A percentile compares a stretch with the other conserved stretches of the same genome.
Evolutionary conservation across 2,888 invertebrate genomes (phyloP).

Genomic region (Cheiracanthium punctorium): DNA sequence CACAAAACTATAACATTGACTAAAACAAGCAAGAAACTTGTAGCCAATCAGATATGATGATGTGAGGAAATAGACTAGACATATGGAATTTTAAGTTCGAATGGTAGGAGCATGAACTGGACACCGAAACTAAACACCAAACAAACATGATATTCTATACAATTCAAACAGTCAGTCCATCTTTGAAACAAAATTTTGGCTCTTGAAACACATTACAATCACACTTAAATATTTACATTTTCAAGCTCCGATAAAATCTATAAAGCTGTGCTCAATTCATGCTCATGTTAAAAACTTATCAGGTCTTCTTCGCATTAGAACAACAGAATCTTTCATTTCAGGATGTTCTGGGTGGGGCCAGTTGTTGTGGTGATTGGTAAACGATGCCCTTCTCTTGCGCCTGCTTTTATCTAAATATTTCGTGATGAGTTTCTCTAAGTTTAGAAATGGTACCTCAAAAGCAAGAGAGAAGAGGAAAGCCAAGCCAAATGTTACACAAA

Average conservation of each 20-base stretch:
- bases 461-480: constrained; percentile 64
- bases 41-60: no score
- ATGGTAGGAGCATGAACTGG: no score
- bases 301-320: constrained; percentile 54
- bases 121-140: no score
- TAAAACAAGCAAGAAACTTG: no score
- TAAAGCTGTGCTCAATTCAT: neutral
- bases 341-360: constrained; percentile 64
- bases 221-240: neutral
- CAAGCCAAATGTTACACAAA: constrained; percentile 66
- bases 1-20: no score
- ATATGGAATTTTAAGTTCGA: no score
- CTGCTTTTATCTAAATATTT: constrained; percentile 42
- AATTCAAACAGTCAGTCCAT: no score
- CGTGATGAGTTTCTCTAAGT: constrained; percentile 64
- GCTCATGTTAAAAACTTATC: constrained; percentile 30
- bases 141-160: no score
- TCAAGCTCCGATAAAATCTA: neutral
- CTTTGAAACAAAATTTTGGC: no score
- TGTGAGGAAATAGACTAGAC: no score
- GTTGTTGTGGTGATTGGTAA: constrained; percentile 30
- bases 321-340: constrained; percentile 60
- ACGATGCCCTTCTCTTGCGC: constrained; percentile 46
- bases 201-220: no score
- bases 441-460: constrained; percentile 67